Evolutionary conservation across 1,140 invertebrate species (phyloP), one percentile per base, ranked within the genome.

Genomic region (Bilobella aurantiaca): DNA sequence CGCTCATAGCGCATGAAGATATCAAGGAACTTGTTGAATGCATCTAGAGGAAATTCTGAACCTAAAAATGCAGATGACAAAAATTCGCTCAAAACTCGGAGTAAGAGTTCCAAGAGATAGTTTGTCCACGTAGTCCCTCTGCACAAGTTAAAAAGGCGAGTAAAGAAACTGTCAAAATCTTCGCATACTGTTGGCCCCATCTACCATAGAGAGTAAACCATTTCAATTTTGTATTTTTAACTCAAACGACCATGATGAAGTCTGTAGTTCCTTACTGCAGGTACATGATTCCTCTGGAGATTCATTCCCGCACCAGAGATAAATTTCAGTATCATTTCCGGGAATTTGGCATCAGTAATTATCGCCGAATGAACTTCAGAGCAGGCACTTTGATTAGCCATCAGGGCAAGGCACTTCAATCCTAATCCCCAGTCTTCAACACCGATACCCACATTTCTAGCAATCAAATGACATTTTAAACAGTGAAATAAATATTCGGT

Each of bases 121-220:
- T 46, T 42, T 21, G 68, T 69, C 71, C 71, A 73, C 5, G 60
- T 57, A 58, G 58, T 69, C n/a, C 63, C 71, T 47, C 47, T 49
- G 42, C 64, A 68, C 25, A 67, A 32, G 37, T 70, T 61, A 8
- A 64, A 81, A 25, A 91, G 74, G 72, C 87, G 80, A 14, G 84
- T 77, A 14, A 91, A 75, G 66, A 91, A 83, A 69, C 89, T 85
- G 74, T 87, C 83, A 58, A 91, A 78, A 46, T 86, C 83, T 74
- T 84, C 83, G 62, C 86, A 87, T 25, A 89, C 83, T 42, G 86
- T 86, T 31, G 88, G 87, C n/a, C 89, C 89, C 74, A 86, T 87
- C 86, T 88, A 70, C 62, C 18, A 42, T 18, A 28, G 31, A 3
- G 63, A 56, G 69, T 37, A 65, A 42, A n/a, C n/a, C n/a, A n/a